These are phyloP conservation scores for Caenorhabditis latens DNA, from an alignment of 1,140 invertebrate genomes.

Conservation along the genomic window DNA sequence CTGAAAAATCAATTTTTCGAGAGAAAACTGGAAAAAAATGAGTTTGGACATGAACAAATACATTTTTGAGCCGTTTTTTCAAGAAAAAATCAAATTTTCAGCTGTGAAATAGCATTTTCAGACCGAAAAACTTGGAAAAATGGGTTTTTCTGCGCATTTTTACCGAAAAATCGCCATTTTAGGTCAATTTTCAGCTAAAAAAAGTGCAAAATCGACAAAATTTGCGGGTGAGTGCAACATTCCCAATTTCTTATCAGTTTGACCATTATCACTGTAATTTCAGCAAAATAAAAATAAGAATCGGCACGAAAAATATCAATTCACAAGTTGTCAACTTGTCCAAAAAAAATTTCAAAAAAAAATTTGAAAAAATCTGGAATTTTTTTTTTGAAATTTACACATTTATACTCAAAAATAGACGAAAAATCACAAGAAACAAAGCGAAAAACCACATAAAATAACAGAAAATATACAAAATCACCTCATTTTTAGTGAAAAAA, in stretches of 20 bases:
- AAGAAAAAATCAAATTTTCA: too few relatives aligned
- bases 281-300: too few relatives aligned
- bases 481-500: conserved; percentile 3
- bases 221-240: too few relatives aligned
- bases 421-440: background rate
- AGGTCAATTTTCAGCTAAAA: background rate
- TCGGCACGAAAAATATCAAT: background rate
- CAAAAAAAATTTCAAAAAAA: background rate
- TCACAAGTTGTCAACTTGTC: conserved; percentile 25
- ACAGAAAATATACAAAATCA: background rate
- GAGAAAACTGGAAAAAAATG: background rate
- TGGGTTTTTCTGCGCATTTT: too few relatives aligned
- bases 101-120: too few relatives aligned
- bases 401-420: background rate
- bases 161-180: too few relatives aligned
- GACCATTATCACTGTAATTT: too few relatives aligned
- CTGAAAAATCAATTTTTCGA: background rate
- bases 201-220: background rate
- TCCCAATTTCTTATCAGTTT: too few relatives aligned
- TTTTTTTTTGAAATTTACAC: background rate
- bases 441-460: background rate
- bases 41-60: too few relatives aligned
- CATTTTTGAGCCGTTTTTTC: too few relatives aligned
- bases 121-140: too few relatives aligned
- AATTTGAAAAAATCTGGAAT: background rate